phyloP scores from a whole-genome alignment of 2,113 vertebrate species.

The Eubucco bourcierii region DNA sequence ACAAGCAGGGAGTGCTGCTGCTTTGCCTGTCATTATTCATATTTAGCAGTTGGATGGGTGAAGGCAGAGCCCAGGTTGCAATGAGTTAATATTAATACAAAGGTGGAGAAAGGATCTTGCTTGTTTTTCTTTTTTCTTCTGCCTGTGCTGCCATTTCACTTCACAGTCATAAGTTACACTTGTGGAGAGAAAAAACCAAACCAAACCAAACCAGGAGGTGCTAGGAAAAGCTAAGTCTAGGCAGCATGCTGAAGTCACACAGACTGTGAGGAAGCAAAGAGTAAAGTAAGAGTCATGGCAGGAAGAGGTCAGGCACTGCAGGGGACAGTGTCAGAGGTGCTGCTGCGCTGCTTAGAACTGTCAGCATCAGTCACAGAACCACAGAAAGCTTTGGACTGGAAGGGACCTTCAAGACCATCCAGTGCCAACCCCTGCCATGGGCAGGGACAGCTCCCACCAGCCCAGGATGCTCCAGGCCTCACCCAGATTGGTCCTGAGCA shows the following conservation, averaged over 20 bases:
- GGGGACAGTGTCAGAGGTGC: neutral
- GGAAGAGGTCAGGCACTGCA: neutral
- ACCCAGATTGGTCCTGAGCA: too few species aligned
- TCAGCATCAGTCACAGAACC: neutral
- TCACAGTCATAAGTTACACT: neutral
- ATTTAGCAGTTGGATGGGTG: constrained; percentile 24
- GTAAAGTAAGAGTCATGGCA: neutral
- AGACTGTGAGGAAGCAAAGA: neutral
- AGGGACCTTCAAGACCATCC: too few species aligned
- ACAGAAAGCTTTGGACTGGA: too few species aligned
- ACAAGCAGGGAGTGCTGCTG: neutral
- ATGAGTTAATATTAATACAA: constrained; percentile 49
- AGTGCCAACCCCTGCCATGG: too few species aligned
- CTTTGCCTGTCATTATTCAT: constrained; percentile 20
- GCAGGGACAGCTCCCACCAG: too few species aligned
- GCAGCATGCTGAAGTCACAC: neutral
- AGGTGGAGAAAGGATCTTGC: constrained; percentile 16
- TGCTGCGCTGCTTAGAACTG: neutral
- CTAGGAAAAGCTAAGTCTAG: neutral
- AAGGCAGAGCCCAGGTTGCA: constrained; percentile 18
- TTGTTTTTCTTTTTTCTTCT: neutral
- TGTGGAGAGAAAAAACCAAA: neutral
- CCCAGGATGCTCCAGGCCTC: too few species aligned
- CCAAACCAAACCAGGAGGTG: neutral
- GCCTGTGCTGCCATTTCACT: constrained; percentile 5